Evolutionary conservation across 92 coral and sea anemone species (phyloP).

Genomic region (Umimayanthus chanpuru): DNA sequence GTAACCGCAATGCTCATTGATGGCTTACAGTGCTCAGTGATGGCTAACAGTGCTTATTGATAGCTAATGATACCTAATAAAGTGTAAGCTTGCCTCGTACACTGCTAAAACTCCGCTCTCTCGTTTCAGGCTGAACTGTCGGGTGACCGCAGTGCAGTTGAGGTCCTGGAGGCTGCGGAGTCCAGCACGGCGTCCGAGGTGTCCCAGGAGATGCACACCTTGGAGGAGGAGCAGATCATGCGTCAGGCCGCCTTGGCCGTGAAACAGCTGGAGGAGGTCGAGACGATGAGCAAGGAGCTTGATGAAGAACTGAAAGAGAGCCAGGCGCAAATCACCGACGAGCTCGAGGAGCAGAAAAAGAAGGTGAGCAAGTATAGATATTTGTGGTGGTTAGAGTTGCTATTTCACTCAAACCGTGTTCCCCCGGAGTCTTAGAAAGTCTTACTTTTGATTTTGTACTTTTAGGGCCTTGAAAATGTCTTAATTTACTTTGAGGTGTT

Average conservation of each 20-base stretch:
- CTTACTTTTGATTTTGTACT: too few species aligned
- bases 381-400: not conserved
- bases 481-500: too few species aligned
- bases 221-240: slow-evolving; percentile 79
- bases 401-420: too few species aligned
- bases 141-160: slow-evolving; percentile 81
- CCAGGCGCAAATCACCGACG: slow-evolving; percentile 66
- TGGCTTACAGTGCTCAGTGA: too few species aligned
- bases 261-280: slow-evolving; percentile 70
- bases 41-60: too few species aligned
- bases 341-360: slow-evolving; percentile 86
- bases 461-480: too few species aligned
- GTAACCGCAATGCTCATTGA: too few species aligned
- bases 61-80: too few species aligned
- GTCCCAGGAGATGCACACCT: slow-evolving; percentile 58
- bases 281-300: slow-evolving; percentile 64
- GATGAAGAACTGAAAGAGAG: slow-evolving; percentile 55
- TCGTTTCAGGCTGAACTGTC: slow-evolving; percentile 75
- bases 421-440: too few species aligned
- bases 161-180: slow-evolving; percentile 85
- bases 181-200: slow-evolving; percentile 57
- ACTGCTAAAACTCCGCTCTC: not conserved
- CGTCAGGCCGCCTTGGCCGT: slow-evolving; percentile 81
- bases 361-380: slow-evolving; percentile 60
- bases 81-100: not conserved